Evolutionary conservation across 2,113 vertebrate genomes (phyloP).

Genomic region (Cephalophus harveyi): DNA sequence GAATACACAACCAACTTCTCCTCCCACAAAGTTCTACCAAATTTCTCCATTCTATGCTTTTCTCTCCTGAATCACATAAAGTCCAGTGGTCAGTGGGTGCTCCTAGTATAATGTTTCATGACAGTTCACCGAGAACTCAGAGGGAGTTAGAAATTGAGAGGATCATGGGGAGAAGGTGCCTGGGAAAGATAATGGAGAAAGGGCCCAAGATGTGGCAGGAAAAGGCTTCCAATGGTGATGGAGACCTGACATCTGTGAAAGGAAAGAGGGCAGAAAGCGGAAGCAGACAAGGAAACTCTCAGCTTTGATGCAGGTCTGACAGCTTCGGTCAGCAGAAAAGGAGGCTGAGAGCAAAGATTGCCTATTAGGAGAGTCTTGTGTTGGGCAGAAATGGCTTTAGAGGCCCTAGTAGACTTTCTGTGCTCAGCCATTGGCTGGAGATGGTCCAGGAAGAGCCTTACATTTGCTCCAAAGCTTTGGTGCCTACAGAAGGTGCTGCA

Average conservation of each 20-base stretch:
- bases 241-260: background rate
- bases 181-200: background rate
- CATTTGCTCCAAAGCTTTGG: background rate
- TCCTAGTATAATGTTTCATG: background rate
- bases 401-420: background rate
- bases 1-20: background rate
- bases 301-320: too few species aligned
- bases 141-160: background rate
- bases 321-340: background rate
- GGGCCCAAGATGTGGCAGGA: background rate
- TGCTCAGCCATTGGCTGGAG: background rate
- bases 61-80: background rate
- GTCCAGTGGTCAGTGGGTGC: background rate
- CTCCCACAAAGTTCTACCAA: background rate
- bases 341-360: background rate
- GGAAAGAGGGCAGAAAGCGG: background rate
- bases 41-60: background rate
- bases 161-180: background rate
- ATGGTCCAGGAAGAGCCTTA: background rate
- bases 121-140: background rate
- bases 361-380: background rate
- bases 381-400: background rate
- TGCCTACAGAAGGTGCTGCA: background rate
- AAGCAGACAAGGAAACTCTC: background rate
- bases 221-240: background rate